Evolutionary conservation across 2,797 vertebrate species (phyloP).

Genomic region (Hemibagrus guttatus): DNA sequence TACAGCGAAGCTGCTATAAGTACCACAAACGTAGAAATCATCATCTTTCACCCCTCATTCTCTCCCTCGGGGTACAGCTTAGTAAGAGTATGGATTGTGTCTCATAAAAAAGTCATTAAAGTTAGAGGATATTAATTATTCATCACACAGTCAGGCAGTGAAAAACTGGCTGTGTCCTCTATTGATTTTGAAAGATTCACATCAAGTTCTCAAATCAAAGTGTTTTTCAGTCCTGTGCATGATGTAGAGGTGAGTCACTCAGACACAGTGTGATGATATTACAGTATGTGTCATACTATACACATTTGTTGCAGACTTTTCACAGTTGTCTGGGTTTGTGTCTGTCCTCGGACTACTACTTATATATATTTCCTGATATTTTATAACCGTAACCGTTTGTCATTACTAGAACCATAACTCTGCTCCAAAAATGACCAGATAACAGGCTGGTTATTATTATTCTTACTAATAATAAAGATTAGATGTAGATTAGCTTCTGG

Average conservation of each 20-base stretch:
- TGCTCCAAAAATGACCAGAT: neutral
- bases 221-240: neutral
- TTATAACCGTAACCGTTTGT: neutral
- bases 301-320: neutral
- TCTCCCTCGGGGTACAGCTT: slow-evolving; percentile 35
- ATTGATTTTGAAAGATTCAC: slow-evolving; percentile 36
- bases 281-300: neutral
- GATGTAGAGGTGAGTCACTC: neutral
- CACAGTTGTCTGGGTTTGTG: neutral
- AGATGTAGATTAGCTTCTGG: neutral
- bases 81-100: slow-evolving; percentile 52
- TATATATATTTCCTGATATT: neutral
- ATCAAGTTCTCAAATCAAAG: neutral
- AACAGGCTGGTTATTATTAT: neutral
- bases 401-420: neutral
- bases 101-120: slow-evolving; percentile 59
- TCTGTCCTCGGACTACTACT: neutral
- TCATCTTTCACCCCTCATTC: slow-evolving; percentile 24
- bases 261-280: neutral
- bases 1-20: neutral
- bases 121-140: slow-evolving; percentile 58
- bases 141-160: slow-evolving; percentile 44
- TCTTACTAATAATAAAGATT: neutral
- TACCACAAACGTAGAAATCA: slow-evolving; percentile 18
- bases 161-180: slow-evolving; percentile 22